Evolutionary conservation across 30 jellyfish, hydroid and myxozoan species (phyloP), one percentile per base, ranked within the genome.

Genomic region (Morbakka virulenta): DNA sequence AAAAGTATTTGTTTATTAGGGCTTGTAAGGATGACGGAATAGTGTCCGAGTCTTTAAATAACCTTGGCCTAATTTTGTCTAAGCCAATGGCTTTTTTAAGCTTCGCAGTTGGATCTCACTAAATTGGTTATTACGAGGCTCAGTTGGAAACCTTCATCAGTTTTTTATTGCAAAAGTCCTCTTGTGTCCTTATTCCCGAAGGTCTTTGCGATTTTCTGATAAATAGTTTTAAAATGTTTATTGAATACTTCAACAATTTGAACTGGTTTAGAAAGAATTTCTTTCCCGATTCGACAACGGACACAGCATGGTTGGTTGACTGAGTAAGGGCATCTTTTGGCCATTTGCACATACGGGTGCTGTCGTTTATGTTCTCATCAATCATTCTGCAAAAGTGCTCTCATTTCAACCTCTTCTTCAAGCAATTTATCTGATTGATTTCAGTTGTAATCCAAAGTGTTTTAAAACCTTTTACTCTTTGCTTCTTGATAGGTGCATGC

Each of bases 1-100:
- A 77, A 63, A 76, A 64, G 28, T 70, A 77, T 22, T 63, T 79
- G 82, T 79, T 79, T 35, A 64, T 64, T 64, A 79, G 81, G 72
- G 89, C 82, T 65, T 79, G 77, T 20, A 66, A 78, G 78, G 91
- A 80, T 32, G 84, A 78, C 68, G 91, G 83, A 67, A 80, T 80
- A 70, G 35, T 63, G 72, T 64, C 88, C 12, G 80, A 77, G 72
- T 77, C 88, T 77, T 61, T 77, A 36, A 77, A 77, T 29, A 77
- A 64, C 88, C 72, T 62, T 62, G 81, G 57, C 73, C 88, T 76
- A 67, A 76, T 76, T 76, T 76, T 32, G 79, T 76, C 80, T 53
- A 62, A 76, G 85, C 87, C 87, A 76, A 76, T 76, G 33, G 80
- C 78, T 76, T 76, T 76, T 62, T 53, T 50, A 80, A 67, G 74